phyloP scores from a whole-genome alignment of 2,113 vertebrate genomes.

The Menura novaehollandiae region DNA sequence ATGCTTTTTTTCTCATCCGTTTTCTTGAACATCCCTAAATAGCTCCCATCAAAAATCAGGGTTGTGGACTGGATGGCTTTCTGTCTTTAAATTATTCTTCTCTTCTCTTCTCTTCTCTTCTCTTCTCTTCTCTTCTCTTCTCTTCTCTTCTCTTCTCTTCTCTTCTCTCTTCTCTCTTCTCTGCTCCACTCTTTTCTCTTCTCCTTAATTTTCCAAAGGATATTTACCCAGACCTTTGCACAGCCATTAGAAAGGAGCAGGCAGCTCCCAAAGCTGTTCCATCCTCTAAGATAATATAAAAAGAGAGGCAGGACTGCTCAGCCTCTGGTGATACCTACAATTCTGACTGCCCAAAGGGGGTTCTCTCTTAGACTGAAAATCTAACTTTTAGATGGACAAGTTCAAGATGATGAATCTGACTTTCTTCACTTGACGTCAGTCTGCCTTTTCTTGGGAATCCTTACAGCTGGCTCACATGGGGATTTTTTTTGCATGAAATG shows the following conservation, averaged over 20 bases:
- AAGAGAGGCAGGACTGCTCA: background rate
- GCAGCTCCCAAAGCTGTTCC: background rate
- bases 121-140: rapidly evolving
- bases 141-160: too few relatives aligned
- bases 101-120: rapidly evolving
- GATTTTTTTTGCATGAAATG: background rate
- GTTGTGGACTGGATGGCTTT: background rate
- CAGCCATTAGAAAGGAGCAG: background rate
- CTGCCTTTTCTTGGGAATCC: background rate
- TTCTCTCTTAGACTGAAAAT: background rate
- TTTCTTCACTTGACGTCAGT: background rate
- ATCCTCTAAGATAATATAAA: background rate
- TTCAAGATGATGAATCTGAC: background rate
- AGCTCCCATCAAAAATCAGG: background rate
- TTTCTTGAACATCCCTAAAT: background rate
- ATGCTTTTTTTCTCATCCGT: background rate
- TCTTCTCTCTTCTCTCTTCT: background rate
- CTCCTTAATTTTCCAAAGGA: background rate
- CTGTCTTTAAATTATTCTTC: background rate
- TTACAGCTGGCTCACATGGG: background rate
- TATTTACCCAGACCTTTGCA: background rate
- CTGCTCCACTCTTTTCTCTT: too few relatives aligned
- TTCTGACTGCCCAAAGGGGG: background rate
- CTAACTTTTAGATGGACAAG: background rate
- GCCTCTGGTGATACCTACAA: background rate